Evolutionary conservation across 1,140 invertebrate genomes (phyloP).

Genomic region (Oncopodura yosiiana): DNA sequence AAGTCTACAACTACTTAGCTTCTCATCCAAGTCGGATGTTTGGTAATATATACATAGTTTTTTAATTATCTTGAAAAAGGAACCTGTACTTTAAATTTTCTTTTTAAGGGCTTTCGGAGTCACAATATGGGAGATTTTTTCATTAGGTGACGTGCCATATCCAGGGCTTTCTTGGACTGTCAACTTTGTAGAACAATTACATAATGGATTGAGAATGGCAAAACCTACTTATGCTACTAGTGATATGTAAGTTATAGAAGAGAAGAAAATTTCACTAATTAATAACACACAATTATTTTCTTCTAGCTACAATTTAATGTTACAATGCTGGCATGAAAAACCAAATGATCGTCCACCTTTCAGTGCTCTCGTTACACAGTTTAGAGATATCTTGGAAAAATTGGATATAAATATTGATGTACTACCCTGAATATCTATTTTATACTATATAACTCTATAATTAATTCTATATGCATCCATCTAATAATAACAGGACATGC

Average conservation of each 20-base stretch:
- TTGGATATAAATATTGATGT: too few relatives aligned
- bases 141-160: slow-evolving; percentile 80
- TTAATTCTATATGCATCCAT: too few relatives aligned
- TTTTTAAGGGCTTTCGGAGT: slow-evolving; percentile 91
- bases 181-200: slow-evolving; percentile 30
- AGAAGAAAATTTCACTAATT: neutral
- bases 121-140: slow-evolving; percentile 90
- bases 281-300: neutral
- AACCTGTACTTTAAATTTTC: too few relatives aligned
- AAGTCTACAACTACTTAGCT: slow-evolving; percentile 1
- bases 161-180: slow-evolving; percentile 44
- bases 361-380: too few relatives aligned
- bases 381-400: too few relatives aligned
- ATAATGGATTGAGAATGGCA: slow-evolving; percentile 43
- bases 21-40: slow-evolving; percentile 12
- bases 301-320: slow-evolving; percentile 5
- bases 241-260: slow-evolving; percentile 38
- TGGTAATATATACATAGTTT: slow-evolving; percentile 5
- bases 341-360: neutral
- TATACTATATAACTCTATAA: too few relatives aligned
- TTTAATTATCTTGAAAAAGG: too few relatives aligned
- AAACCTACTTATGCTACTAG: slow-evolving; percentile 40
- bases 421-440: too few relatives aligned
- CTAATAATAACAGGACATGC: too few relatives aligned
- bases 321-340: neutral